A percentile compares a stretch with the other conserved stretches of the same genome.
phyloP scores from a whole-genome alignment of 2,888 invertebrate genomes.

The Stenurella melanura region DNA sequence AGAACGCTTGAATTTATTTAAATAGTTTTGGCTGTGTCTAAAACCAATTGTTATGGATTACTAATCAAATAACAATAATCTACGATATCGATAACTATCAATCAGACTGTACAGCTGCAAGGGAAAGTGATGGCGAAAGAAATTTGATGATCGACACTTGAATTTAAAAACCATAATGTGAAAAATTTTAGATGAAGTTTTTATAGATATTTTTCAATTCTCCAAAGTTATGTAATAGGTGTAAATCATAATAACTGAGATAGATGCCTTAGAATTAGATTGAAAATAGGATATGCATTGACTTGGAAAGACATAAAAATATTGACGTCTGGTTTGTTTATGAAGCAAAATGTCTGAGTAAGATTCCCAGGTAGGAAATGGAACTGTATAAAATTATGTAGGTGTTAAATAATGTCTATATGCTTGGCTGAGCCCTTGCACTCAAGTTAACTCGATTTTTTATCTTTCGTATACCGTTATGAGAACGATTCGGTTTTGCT shows the following conservation, averaged over 20 bases:
- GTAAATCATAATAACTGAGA: background rate
- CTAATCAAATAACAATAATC: too few relatives aligned
- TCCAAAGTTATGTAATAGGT: background rate
- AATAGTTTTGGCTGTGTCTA: too few relatives aligned
- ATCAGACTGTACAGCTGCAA: too few relatives aligned
- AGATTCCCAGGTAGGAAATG: conserved; percentile 21
- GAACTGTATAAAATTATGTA: conserved; percentile 11
- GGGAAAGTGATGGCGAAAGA: too few relatives aligned
- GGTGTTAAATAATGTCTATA: conserved; percentile 30
- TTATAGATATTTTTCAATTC: background rate
- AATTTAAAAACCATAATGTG: too few relatives aligned
- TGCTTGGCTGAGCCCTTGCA: conserved; percentile 26
- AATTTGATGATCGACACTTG: too few relatives aligned
- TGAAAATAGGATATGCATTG: background rate
- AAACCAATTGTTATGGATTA: too few relatives aligned
- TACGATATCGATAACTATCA: too few relatives aligned
- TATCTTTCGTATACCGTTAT: conserved; percentile 6
- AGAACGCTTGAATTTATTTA: too few relatives aligned
- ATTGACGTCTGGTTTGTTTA: background rate
- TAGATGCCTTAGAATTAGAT: too few relatives aligned
- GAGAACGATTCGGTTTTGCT: background rate
- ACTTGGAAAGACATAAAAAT: background rate
- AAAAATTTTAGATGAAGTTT: too few relatives aligned
- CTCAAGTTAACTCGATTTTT: conserved; percentile 29
- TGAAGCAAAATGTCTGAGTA: conserved; percentile 4